These are phyloP conservation scores for Hylaea fasciaria DNA, from an alignment of 2,888 invertebrate genomes.

Conservation along the genomic window DNA sequence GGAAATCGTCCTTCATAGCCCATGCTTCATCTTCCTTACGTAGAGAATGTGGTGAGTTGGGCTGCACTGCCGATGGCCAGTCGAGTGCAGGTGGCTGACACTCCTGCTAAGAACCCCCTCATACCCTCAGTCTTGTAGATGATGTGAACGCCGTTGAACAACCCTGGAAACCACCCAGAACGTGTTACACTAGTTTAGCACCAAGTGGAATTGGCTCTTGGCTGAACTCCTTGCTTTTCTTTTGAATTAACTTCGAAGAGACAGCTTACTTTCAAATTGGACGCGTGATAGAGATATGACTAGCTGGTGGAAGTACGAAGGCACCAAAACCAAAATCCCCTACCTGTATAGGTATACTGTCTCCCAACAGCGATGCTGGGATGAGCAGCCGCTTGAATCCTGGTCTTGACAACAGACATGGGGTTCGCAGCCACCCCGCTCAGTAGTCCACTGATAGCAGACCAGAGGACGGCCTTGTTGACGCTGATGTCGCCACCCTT, in stretches of 20 bases:
- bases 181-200: neutral
- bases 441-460: slow-evolving; percentile 85
- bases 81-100: slow-evolving; percentile 88
- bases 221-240: no score
- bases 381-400: slow-evolving; percentile 89
- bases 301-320: no score
- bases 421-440: slow-evolving; percentile 91
- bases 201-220: no score
- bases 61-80: slow-evolving; percentile 92
- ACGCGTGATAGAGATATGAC: no score
- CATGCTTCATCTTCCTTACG: slow-evolving; percentile 52
- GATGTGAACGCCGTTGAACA: slow-evolving; percentile 74
- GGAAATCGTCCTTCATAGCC: no score
- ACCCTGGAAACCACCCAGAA: slow-evolving; percentile 65
- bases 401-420: slow-evolving; percentile 91
- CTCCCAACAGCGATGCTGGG: slow-evolving; percentile 92
- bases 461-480: slow-evolving; percentile 70
- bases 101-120: slow-evolving; percentile 91
- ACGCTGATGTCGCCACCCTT: slow-evolving; percentile 67
- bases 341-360: slow-evolving; percentile 89
- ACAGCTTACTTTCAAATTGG: no score
- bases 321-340: neutral
- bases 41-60: slow-evolving; percentile 92
- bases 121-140: slow-evolving; percentile 83
- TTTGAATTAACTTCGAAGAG: no score